phyloP scores from a whole-genome alignment of 2,113 vertebrate species.

The Papio anubis region DNA sequence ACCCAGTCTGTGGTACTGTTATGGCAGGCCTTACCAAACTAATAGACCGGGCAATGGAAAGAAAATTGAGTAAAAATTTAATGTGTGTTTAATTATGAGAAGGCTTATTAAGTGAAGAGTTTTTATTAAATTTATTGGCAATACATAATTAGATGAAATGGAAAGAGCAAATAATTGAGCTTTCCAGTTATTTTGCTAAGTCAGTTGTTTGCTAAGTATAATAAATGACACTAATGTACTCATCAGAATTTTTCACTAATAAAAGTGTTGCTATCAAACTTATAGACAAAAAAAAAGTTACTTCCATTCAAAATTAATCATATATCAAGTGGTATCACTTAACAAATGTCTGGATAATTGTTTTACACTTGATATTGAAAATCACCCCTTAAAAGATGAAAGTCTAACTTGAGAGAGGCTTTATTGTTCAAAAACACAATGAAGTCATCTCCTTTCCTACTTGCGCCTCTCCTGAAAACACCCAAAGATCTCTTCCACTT shows the following conservation, averaged over 20 bases:
- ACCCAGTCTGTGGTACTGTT: not conserved
- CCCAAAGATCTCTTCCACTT: not conserved
- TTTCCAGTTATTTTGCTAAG: not conserved
- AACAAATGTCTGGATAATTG: not conserved
- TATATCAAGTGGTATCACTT: not conserved
- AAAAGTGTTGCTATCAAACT: not conserved
- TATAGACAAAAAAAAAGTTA: not conserved
- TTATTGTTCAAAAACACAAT: not conserved
- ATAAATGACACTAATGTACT: not conserved
- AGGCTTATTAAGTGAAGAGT: not conserved
- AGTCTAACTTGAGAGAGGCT: not conserved
- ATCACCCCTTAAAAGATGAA: not conserved
- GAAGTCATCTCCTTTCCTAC: not conserved
- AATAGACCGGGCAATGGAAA: not conserved
- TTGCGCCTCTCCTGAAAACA: not conserved
- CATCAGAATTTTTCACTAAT: not conserved
- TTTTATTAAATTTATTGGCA: not conserved
- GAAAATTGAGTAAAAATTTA: not conserved
- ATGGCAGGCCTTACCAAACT: not conserved
- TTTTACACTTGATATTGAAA: not conserved
- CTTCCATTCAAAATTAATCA: not conserved
- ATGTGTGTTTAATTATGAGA: not conserved
- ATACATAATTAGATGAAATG: constrained; percentile 16
- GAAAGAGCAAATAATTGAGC: not conserved
- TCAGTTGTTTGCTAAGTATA: not conserved